These are phyloP conservation scores for Cyanoderma ruficeps DNA, from an alignment of 2,113 vertebrate genomes.

Conservation along the genomic window DNA sequence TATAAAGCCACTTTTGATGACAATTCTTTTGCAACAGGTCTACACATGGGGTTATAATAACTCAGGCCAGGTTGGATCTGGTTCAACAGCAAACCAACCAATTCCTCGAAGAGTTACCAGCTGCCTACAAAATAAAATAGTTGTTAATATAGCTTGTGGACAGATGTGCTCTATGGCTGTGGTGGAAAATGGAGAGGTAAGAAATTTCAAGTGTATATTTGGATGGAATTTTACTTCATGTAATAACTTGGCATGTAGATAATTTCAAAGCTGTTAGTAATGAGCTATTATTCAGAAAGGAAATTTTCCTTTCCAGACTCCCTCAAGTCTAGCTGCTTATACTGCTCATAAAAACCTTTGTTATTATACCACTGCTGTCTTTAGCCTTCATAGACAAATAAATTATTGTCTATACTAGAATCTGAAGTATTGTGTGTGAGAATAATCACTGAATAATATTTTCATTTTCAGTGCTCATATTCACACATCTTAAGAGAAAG, in stretches of 20 bases:
- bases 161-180: slow-evolving; percentile 98
- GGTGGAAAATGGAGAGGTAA: slow-evolving; percentile 93
- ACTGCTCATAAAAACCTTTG: background rate
- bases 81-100: slow-evolving; percentile 94
- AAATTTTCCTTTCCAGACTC: background rate
- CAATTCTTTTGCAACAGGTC: slow-evolving; percentile 77
- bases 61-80: slow-evolving; percentile 96
- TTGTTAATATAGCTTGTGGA: slow-evolving; percentile 91
- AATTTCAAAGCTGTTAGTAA: background rate
- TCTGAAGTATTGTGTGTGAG: background rate
- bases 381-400: background rate
- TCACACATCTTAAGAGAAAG: background rate
- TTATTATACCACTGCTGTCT: background rate
- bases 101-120: slow-evolving; percentile 93
- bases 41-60: slow-evolving; percentile 98
- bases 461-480: background rate
- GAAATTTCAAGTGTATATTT: background rate
- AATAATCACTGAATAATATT: background rate
- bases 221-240: background rate
- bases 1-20: background rate
- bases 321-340: background rate
- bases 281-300: background rate
- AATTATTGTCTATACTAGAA: background rate
- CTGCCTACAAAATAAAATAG: slow-evolving; percentile 93
- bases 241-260: background rate